Evolutionary conservation across 1,140 invertebrate genomes (phyloP), one percentile per base, ranked within the genome.

Genomic region (Ericerus pela): DNA sequence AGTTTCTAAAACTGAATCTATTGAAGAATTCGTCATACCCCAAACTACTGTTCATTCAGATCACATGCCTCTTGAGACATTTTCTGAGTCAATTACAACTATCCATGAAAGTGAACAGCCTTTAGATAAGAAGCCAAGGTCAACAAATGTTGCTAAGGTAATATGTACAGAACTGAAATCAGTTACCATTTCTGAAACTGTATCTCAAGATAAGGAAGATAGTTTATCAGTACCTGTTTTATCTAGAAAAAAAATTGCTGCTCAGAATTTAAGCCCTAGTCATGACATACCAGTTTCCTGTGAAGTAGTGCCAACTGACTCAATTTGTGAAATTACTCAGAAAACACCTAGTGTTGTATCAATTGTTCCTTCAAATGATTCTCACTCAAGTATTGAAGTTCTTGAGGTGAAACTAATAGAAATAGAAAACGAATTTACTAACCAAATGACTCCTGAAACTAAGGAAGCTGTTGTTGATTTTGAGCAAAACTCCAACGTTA

Each of bases 21-120:
- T 62, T 14, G 61, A 51, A 27, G 52, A 63, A 28, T 61, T 63
- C 37, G 18, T 56, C 27, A 43, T 18, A n/a, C 26, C 26, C 16
- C n/a, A 36, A 31, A 64, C 55, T 11, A 51, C 56, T 51, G 68
- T 68, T 10, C 56, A 57, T 11, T 31, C 56, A 62, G 62, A 63
- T 43, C 63, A 64, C 22, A 26, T 70, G 27, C 68, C 71, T 26
- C 71, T 73, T 30, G 75, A 78, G 66, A 68, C 72, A 59, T 59
- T 79, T 24, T 65, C 73, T 53, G 67, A 70, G 53, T 67, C 66
- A 11, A 70, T 76, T 65, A 65, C 69, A 24, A 57, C 72, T 28
- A 52, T 66, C 12, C 63, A 68, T 26, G 74, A 77, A 62, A 67
- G 59, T 4, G 41, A 47, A 24, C 22, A 47, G 26, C 41, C 41